Evolutionary conservation across 2,113 vertebrate species (phyloP).

Genomic region (Triplophysa dalaica): DNA sequence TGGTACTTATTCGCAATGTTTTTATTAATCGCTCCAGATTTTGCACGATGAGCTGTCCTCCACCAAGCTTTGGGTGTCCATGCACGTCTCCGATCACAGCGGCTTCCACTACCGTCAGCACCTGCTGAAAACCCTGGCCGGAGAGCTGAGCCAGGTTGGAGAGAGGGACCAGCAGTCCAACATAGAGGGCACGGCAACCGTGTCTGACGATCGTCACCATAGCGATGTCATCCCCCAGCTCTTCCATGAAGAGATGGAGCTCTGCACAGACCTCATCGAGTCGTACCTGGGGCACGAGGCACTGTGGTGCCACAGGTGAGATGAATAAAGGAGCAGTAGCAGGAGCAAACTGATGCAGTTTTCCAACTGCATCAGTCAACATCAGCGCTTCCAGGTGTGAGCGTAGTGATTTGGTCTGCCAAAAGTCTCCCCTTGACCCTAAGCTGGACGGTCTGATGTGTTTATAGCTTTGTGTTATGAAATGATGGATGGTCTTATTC

Average conservation of each 20-base stretch:
- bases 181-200: slow-evolving; percentile 57
- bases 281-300: slow-evolving; percentile 93
- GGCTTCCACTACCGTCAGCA: slow-evolving; percentile 99
- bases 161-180: slow-evolving; percentile 68
- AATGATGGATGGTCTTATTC: slow-evolving; percentile 48
- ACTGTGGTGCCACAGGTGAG: slow-evolving; percentile 97
- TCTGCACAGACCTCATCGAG: slow-evolving; percentile 90
- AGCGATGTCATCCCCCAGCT: slow-evolving; percentile 60
- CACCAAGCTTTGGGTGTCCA: slow-evolving; percentile 89
- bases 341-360: too few species aligned
- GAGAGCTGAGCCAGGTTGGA: slow-evolving; percentile 65
- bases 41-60: slow-evolving; percentile 90
- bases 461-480: slow-evolving; percentile 44
- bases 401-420: slow-evolving; percentile 39
- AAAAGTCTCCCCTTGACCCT: slow-evolving; percentile 50
- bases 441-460: slow-evolving; percentile 46
- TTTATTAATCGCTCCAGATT: slow-evolving; percentile 69
- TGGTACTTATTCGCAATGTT: neutral
- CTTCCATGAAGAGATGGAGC: slow-evolving; percentile 86
- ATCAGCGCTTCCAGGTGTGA: slow-evolving; percentile 9
- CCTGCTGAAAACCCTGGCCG: slow-evolving; percentile 84
- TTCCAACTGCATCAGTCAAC: slow-evolving; percentile 7
- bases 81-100: slow-evolving; percentile 96
- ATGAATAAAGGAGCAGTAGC: neutral
- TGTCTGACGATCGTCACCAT: slow-evolving; percentile 51